Percentiles rank a stretch among this genome's conserved stretches.
These are phyloP conservation scores for Leptestheria dahalacensis DNA, from an alignment of 1,140 invertebrate species.

Conservation along the genomic window DNA sequence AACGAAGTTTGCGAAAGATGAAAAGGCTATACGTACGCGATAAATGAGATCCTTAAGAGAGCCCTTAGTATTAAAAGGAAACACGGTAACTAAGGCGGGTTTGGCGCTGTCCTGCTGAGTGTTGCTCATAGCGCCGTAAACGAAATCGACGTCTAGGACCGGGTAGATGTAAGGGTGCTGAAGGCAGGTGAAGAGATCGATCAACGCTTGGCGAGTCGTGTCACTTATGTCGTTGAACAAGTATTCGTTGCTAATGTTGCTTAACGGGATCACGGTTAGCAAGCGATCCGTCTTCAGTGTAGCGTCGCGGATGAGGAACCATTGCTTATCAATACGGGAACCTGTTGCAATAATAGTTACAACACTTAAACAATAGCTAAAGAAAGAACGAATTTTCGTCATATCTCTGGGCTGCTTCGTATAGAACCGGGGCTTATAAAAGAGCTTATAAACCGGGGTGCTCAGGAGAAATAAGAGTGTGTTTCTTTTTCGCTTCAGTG, in stretches of 20 bases:
- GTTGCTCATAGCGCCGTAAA: conserved; percentile 21
- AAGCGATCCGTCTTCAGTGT: conserved; percentile 65
- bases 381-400: too few relatives aligned
- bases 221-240: conserved; percentile 33
- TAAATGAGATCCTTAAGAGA: conserved; percentile 80
- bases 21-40: conserved; percentile 38
- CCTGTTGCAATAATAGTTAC: conserved; percentile 31
- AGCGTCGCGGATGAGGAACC: conserved; percentile 71
- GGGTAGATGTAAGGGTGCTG: conserved; percentile 82
- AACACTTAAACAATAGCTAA: too few relatives aligned
- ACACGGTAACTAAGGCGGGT: conserved; percentile 49
- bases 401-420: too few relatives aligned
- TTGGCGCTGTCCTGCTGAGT: conserved; percentile 28
- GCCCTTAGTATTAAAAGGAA: conserved; percentile 64
- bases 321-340: conserved; percentile 66
- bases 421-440: too few relatives aligned
- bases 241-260: conserved; percentile 29
- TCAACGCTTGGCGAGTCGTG: conserved; percentile 43
- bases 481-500: too few relatives aligned
- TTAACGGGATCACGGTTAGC: conserved; percentile 55
- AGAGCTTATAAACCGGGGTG: too few relatives aligned
- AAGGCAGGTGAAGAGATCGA: conserved; percentile 65
- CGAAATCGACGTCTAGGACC: conserved; percentile 60
- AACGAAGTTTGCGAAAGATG: neutral
- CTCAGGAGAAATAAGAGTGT: too few relatives aligned